These are phyloP conservation scores for Phoebastria nigripes DNA, from an alignment of 2,797 vertebrate species.

Conservation along the genomic window DNA sequence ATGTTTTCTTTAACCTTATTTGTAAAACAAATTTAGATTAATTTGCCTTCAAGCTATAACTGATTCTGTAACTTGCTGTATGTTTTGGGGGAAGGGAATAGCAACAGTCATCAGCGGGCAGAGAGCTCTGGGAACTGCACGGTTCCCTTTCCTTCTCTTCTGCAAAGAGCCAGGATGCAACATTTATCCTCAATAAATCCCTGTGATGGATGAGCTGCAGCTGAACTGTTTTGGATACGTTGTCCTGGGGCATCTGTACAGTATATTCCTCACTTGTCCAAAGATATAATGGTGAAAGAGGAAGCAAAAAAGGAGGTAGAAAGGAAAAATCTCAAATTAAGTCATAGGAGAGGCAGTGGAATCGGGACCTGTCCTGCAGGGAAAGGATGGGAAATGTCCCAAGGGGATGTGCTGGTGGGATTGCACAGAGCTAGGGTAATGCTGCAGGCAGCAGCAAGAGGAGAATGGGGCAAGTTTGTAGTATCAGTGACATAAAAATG, in stretches of 20 bases:
- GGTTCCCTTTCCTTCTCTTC: neutral
- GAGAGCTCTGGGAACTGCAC: neutral
- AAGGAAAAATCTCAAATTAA: neutral
- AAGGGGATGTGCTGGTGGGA: neutral
- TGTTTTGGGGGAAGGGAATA: neutral
- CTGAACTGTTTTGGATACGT: neutral
- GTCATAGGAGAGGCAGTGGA: neutral
- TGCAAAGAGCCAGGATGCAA: neutral
- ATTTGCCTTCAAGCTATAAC: neutral
- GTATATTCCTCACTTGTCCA: neutral
- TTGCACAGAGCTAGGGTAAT: neutral
- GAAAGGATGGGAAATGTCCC: neutral
- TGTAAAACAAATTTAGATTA: constrained; percentile 11
- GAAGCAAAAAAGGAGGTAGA: neutral
- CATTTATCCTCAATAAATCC: neutral
- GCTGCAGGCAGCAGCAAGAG: neutral
- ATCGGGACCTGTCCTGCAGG: neutral
- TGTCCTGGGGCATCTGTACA: neutral
- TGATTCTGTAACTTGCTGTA: neutral
- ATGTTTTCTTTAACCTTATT: constrained; percentile 35
- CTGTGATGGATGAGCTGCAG: neutral
- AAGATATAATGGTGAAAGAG: neutral
- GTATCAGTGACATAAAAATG: neutral
- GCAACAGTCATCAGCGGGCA: neutral
- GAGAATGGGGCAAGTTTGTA: neutral